Base-by-base conservation (phyloP, 2,113 vertebrate species). In the Chrysemys picta region DNA sequence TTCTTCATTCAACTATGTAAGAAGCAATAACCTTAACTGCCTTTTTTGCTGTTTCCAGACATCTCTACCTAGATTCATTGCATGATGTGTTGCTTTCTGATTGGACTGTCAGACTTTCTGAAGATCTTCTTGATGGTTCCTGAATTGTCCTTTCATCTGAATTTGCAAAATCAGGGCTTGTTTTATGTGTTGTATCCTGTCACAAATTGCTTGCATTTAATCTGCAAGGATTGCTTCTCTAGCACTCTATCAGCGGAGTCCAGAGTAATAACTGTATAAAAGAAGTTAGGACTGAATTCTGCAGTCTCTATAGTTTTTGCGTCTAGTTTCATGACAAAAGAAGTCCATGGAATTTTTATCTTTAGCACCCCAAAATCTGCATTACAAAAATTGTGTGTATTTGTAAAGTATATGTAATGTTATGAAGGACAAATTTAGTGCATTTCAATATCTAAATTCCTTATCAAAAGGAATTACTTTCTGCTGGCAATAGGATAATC, bases 51-150 rank as follows among this genome's bases (percentile, higher is more conserved):
- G 49, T 90, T 97, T 54, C 72, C 93, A 93, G 54, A 87, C 79
- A 93, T 54, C 80, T 94, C 62, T 80, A 83, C 72, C 42, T 85
- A 52, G 1, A 57, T 65, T 81, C 75, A 93, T 80, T 88, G 80
- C 53, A 83, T 94, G 83, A 94, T 91, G 79, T 87, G 47, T 84
- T 65, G 3, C 25, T 88, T 95, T 97, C 91, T 96, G 72, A 96
- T 96, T 94, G 96, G 89, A n/a, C 69, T 84, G 12, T 96, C 85
- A 96, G 69, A 88, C 87, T 94, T 87, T 25, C 82, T 94, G 78
- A 85, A 86, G 69, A 22, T 86, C 53, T 80, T 82, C 29, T 52
- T 78, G 84, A 56, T 85, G 50, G 49, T 94, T 95, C 56, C n/a
- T 82, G 89, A 88, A 84, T 86, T 78, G 7, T 72, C 92, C 79